Evolutionary conservation across 2,888 invertebrate genomes (phyloP).

Genomic region (Cephus rjabovi): DNA sequence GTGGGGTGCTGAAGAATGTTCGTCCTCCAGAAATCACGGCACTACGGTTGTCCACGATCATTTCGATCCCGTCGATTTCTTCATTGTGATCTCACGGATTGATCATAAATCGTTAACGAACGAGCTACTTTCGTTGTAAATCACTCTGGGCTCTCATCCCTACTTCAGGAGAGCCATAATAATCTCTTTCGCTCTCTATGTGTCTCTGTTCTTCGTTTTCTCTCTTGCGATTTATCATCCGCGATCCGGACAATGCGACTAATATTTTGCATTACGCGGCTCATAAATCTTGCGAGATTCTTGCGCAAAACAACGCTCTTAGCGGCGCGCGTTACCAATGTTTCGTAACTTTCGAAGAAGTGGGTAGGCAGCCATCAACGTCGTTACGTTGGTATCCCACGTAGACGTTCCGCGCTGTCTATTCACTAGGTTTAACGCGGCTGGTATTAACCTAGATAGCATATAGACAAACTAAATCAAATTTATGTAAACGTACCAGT

Average conservation of each 20-base stretch:
- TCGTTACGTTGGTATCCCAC: not conserved
- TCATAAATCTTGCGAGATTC: slow-evolving; percentile 47
- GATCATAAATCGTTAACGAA: not conserved
- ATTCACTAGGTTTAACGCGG: not conserved
- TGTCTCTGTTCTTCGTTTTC: not conserved
- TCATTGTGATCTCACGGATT: not conserved
- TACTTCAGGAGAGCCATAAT: not conserved
- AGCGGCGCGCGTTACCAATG: not conserved
- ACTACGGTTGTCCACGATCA: not conserved
- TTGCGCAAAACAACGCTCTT: not conserved
- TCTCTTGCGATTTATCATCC: slow-evolving; percentile 46
- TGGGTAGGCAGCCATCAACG: not conserved
- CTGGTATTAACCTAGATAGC: not conserved
- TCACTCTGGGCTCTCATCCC: not conserved
- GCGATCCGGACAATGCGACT: slow-evolving; percentile 61
- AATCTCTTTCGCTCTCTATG: not conserved
- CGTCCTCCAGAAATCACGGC: not conserved
- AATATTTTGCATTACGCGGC: slow-evolving; percentile 57
- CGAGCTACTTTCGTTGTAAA: not conserved
- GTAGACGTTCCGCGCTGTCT: not conserved
- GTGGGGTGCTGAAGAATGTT: not conserved
- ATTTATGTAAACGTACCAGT: slow-evolving; percentile 64
- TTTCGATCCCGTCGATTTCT: not conserved
- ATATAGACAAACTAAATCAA: not conserved
- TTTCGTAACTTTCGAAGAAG: not conserved